Evolutionary conservation across 2,113 vertebrate genomes (phyloP).

Genomic region (Cygnus buccinator): DNA sequence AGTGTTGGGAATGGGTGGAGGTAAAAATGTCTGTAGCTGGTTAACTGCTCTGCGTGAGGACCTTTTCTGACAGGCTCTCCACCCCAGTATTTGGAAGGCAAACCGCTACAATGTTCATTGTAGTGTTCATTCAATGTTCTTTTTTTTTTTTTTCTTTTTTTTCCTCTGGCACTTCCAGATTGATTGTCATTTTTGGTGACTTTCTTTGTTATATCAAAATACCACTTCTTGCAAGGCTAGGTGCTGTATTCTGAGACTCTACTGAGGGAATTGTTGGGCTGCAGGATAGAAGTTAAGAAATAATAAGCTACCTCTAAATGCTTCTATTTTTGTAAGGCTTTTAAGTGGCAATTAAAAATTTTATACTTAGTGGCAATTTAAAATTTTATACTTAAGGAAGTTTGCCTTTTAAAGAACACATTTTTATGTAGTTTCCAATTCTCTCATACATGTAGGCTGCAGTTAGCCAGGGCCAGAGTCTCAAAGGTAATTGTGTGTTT

Average conservation of each 20-base stretch:
- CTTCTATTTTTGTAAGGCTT: not conserved
- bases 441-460: not conserved
- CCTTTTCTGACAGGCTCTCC: not conserved
- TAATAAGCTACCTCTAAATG: not conserved
- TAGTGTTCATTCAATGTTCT: not conserved
- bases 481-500: not conserved
- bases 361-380: not conserved
- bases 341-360: not conserved
- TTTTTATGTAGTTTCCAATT: not conserved
- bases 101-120: not conserved
- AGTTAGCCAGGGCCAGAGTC: not conserved
- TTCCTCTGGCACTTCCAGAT: not conserved
- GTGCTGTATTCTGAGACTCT: not conserved
- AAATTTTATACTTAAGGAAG: not conserved
- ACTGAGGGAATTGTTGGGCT: not conserved
- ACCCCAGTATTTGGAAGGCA: not conserved
- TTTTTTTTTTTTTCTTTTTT: not conserved
- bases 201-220: accelerated
- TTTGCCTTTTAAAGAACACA: not conserved
- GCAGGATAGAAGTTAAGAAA: not conserved
- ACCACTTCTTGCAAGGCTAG: too few relatives aligned
- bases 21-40: not conserved
- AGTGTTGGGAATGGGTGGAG: not conserved
- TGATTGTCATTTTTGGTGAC: not conserved
- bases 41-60: not conserved